Evolutionary conservation across 2,888 invertebrate genomes (phyloP), one percentile per base, ranked within the genome.

Genomic region (Deilephila porcellus): DNA sequence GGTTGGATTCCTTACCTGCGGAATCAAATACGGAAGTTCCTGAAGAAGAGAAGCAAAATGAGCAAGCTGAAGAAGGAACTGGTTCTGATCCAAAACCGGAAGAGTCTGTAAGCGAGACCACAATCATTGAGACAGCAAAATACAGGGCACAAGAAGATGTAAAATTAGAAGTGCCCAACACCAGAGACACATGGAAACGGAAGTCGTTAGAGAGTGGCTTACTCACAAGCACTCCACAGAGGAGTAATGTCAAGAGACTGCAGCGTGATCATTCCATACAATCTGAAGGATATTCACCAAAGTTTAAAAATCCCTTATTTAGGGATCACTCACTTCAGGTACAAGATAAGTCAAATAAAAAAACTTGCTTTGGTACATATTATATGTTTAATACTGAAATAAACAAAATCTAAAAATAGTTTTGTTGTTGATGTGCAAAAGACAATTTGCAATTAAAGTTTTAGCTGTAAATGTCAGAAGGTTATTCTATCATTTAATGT

Each of bases 1-100:
- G 97, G 97, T 95, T 97, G 77, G 97, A 97, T 84, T 96, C 97
- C 8, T 89, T 97, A 78, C 96, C 97, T 52, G 88, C 88, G 75
- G 92, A 92, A 1, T 73, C 85, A 59, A 79, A 82, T 25, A 73
- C 80, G 7, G 82, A 85, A 37, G 45, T 79, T 60, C 81, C 84
- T 11, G 82, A 81, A 53, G 73, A 74, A 20, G 80, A 77, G 74
- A 84, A 85, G 71, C 83, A 84, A 60, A 81, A 80, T 29, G 83
- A 83, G 56, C 77, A 79, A 37, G 80, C 83, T 32, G 87, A 88
- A 63, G 77, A 75, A 73, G 29, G 60, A 34, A 62, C 82, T 56
- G 87, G 87, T 76, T 90, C 92, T 72, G 90, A 90, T 14, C 90
- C 88, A 74, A 92, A 91, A 82, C 88, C 86, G 72, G 93, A 92